These are phyloP conservation scores for Anthopleura sola DNA, from an alignment of 64 coral and sea anemone species.

Conservation along the genomic window DNA sequence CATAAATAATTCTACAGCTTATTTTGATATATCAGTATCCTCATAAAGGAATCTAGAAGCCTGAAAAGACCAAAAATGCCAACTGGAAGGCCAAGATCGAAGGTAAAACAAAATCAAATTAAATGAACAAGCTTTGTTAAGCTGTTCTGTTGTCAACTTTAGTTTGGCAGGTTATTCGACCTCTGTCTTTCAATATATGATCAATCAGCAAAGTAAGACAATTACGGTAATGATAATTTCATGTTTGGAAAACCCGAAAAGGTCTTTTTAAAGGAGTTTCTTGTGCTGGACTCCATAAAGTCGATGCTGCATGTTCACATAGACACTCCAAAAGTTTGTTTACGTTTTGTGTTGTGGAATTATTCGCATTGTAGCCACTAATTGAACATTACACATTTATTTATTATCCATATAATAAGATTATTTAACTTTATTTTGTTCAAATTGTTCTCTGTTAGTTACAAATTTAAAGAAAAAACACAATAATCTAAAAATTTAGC, in stretches of 20 bases:
- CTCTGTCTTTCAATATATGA: no score
- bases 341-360: constrained; percentile 1
- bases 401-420: neutral
- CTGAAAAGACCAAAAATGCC: constrained; percentile 9
- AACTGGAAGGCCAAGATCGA: neutral
- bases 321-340: neutral
- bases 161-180: neutral
- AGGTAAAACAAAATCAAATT: neutral
- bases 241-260: no score
- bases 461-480: neutral
- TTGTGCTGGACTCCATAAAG: neutral
- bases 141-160: neutral
- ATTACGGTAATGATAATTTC: no score
- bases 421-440: neutral
- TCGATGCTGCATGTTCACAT: neutral
- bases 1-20: neutral
- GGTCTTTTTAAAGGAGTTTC: no score
- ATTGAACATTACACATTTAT: neutral
- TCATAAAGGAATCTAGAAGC: neutral
- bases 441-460: neutral
- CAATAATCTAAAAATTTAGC: no score
- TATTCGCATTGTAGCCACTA: neutral
- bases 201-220: no score
- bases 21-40: neutral
- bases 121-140: neutral